phyloP scores from a whole-genome alignment of 2,113 vertebrate species.

The Mastomys coucha region DNA sequence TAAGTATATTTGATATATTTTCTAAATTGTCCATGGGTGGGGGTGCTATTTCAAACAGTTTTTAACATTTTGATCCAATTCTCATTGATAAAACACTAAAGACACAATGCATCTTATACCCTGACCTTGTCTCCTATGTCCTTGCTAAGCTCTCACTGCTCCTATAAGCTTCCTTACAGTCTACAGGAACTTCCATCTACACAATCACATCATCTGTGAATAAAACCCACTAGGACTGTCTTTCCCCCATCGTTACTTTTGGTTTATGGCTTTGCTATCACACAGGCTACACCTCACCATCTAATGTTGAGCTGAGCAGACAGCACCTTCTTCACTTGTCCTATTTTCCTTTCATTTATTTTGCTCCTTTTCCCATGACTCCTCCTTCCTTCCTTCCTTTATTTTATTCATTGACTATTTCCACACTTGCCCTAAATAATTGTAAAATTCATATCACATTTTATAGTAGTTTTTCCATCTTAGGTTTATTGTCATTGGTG shows the following conservation, averaged over 20 bases:
- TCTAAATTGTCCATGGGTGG: background rate
- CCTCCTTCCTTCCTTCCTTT: background rate
- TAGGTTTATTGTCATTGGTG: background rate
- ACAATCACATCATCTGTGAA: background rate
- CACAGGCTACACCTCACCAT: background rate
- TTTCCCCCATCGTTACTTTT: background rate
- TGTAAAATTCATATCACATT: background rate
- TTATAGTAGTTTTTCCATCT: background rate
- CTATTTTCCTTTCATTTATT: background rate
- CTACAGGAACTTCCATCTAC: background rate
- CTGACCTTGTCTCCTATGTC: background rate
- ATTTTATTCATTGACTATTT: background rate
- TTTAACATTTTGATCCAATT: background rate
- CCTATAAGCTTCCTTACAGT: slow-evolving; percentile 20
- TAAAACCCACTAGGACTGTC: background rate
- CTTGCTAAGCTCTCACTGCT: background rate
- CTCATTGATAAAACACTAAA: background rate
- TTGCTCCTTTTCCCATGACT: background rate
- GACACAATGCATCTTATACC: background rate
- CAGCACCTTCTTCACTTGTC: background rate
- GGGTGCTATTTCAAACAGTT: background rate
- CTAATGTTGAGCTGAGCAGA: background rate
- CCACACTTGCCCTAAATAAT: background rate
- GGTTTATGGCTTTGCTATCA: background rate
- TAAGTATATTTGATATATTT: background rate